Conservation (phyloP, 2,797 vertebrate genomes). For the Pipistrellus kuhlii region DNA sequence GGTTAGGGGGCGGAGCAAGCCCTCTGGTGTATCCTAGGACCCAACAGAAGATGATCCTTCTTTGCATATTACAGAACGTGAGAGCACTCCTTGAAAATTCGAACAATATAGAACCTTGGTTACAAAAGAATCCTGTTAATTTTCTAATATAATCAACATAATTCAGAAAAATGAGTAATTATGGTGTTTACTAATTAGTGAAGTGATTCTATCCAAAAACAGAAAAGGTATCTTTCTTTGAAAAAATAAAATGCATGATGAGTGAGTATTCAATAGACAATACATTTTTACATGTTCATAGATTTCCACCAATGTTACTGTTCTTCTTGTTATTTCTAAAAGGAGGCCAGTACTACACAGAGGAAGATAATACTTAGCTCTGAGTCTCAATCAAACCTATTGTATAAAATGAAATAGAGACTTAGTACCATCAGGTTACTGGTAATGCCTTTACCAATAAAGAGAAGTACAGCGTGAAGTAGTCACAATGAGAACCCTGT, state of each 20-base stretch:
- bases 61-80: background rate
- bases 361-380: background rate
- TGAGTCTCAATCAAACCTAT: background rate
- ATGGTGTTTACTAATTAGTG: background rate
- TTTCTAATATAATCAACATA: background rate
- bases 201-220: background rate
- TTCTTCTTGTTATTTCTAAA: background rate
- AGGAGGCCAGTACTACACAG: background rate
- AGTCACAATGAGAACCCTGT: background rate
- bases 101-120: background rate
- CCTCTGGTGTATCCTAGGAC: background rate
- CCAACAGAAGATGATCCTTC: background rate
- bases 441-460: background rate
- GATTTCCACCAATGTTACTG: background rate
- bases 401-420: background rate
- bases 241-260: slow-evolving; percentile 30
- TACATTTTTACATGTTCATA: background rate
- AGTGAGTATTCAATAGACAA: background rate
- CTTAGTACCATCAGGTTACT: background rate
- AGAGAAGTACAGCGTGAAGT: background rate
- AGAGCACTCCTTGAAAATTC: background rate
- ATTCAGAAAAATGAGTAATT: slow-evolving; percentile 11
- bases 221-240: background rate
- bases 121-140: background rate
- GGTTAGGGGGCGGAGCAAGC: background rate